Base-by-base conservation (phyloP, 92 coral and sea anemone genomes). In the Isaurus tuberculatus region DNA sequence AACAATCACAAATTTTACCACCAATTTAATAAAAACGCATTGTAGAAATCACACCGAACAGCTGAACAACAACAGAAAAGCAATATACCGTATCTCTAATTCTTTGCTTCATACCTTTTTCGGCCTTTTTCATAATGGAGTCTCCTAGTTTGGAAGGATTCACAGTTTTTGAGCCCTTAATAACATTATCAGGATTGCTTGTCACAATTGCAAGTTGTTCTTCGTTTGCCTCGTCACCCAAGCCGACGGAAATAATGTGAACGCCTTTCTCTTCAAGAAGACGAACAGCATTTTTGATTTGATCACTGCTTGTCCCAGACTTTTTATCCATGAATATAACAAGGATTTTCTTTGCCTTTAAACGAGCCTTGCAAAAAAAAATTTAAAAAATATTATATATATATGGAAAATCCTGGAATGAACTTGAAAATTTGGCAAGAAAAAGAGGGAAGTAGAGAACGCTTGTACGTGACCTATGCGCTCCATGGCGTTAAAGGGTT, bases 291-390 rank as follows among this genome's bases (percentile, higher is more conserved):
- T 30, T 60, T 26, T 11, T n/a, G 70, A 87, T n/a, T 28, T 77
- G 36, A n/a, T 48, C 70, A 25, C n/a, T 53, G 11, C 79, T 68
- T n/a, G 40, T 34, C 1, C 86, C 86, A 23, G 90, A 42, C 14
- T 31, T 83, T 29, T 78, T 67, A 30, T 83, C 79, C 33, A 77
- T 72, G 80, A 87, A 80, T 16, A 87, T 34, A 5, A 87, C 74
- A 5, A 81, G 86, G 49, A 87, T 70, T 81, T 87, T 87, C 83
- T 77, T 60, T 26, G 90, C 86, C 3, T 85, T 75, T n/a, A 80
- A 84, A 3, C 90, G 86, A 11, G 70, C 84, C 31, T 80, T 57
- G 28, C 9, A 69, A 73, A 8, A 13, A 48, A 49, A 73, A 29
- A n/a, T n/a, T n/a, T n/a, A n/a, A n/a, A 7, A 9, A 73, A 48